phyloP scores from a whole-genome alignment of 1,140 invertebrate species.

The Agrypnia vestita region DNA sequence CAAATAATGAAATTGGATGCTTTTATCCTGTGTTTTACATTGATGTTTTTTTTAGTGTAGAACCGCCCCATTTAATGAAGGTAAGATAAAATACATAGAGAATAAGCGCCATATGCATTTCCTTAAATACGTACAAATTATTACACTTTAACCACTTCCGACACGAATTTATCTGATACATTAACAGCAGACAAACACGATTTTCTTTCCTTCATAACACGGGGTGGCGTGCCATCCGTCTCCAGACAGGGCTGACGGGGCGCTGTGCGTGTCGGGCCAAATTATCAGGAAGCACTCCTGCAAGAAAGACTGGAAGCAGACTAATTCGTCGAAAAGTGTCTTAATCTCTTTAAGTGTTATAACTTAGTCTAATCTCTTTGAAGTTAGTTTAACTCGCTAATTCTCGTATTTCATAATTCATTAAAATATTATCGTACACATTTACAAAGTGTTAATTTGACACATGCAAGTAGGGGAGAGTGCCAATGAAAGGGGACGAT shows the following conservation, averaged over 20 bases:
- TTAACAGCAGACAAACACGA: constrained; percentile 31
- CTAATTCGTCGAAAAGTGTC: constrained; percentile 2
- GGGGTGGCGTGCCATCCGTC: constrained; percentile 4
- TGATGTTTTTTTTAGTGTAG: too few relatives aligned
- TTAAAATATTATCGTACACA: too few relatives aligned
- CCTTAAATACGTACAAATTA: not conserved
- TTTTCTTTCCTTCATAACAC: constrained; percentile 16
- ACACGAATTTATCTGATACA: constrained; percentile 23
- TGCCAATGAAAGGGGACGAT: too few relatives aligned
- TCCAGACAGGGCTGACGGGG: not conserved
- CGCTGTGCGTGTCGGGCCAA: constrained; percentile 25
- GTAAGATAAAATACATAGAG: too few relatives aligned
- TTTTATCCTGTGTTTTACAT: too few relatives aligned
- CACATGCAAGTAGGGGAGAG: too few relatives aligned
- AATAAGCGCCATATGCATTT: not conserved
- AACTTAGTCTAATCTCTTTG: not conserved
- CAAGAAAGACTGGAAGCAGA: not conserved
- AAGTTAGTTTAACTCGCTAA: not conserved
- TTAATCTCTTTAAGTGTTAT: not conserved
- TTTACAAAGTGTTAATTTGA: too few relatives aligned
- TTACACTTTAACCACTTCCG: constrained; percentile 10
- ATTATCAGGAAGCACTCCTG: not conserved
- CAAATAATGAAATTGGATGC: too few relatives aligned
- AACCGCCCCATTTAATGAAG: too few relatives aligned
- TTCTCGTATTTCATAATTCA: constrained; percentile 2